Evolutionary conservation across 2,113 vertebrate genomes (phyloP).

Genomic region (Opisthocomus hoazin): DNA sequence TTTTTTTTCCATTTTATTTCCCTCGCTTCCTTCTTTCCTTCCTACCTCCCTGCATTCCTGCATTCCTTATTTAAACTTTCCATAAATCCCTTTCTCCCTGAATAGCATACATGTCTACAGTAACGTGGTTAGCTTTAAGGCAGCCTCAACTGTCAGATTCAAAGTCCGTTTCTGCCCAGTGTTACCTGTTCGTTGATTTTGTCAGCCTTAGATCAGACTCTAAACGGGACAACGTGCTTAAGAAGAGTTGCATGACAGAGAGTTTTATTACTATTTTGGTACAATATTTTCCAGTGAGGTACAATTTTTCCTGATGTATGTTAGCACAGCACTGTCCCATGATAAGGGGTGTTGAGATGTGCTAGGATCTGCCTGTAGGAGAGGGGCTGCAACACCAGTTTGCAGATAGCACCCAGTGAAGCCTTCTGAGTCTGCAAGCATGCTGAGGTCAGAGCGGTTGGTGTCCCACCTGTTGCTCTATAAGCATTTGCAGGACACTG

Average conservation of each 20-base stretch:
- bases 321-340: background rate
- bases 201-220: background rate
- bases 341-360: background rate
- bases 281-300: background rate
- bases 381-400: background rate
- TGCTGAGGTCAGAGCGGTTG: background rate
- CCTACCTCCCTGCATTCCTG: too few species aligned
- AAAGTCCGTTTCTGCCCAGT: background rate
- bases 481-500: background rate
- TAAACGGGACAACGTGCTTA: background rate
- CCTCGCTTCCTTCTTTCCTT: too few species aligned
- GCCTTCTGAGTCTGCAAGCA: background rate
- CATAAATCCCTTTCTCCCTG: background rate
- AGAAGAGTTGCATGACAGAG: background rate
- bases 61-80: background rate
- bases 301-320: background rate
- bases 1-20: too few species aligned
- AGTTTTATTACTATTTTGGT: background rate
- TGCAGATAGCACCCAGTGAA: background rate
- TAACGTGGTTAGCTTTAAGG: background rate
- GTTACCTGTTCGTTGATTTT: background rate
- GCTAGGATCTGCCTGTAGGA: background rate
- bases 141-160: background rate
- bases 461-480: background rate
- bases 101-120: too few species aligned